Evolutionary conservation across 2,797 vertebrate species (phyloP).

Genomic region (Myotis pilosus): DNA sequence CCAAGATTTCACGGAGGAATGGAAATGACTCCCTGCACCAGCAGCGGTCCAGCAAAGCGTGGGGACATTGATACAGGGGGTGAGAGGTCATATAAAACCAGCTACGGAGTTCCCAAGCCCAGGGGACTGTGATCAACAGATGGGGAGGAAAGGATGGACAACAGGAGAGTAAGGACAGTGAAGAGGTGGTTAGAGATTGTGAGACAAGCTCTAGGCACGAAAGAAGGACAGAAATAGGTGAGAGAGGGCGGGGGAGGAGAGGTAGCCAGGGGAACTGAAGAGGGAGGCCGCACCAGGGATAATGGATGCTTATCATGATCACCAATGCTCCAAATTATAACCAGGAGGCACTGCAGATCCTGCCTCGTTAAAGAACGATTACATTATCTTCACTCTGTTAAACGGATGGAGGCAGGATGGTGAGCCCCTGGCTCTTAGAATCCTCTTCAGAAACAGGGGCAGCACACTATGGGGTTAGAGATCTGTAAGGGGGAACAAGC

Average conservation of each 20-base stretch:
- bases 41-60: not conserved
- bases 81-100: not conserved
- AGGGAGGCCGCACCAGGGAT: not conserved
- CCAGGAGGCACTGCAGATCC: not conserved
- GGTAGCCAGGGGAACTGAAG: not conserved
- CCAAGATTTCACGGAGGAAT: not conserved
- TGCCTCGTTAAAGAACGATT: constrained; percentile 46
- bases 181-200: not conserved
- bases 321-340: constrained; percentile 23
- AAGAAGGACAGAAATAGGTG: not conserved
- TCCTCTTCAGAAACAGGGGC: not conserved
- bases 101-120: not conserved
- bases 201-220: not conserved
- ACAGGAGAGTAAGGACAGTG: not conserved
- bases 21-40: not conserved
- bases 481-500: accelerated
- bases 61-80: accelerated
- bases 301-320: not conserved
- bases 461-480: accelerated
- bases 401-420: not conserved
- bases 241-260: not conserved
- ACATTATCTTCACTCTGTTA: constrained; percentile 61
- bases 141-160: too few relatives aligned
- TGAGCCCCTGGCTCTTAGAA: not conserved
- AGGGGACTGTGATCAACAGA: not conserved